Base-by-base conservation (phyloP, 2,113 vertebrate genomes). In the Seriola aureovittata region DNA sequence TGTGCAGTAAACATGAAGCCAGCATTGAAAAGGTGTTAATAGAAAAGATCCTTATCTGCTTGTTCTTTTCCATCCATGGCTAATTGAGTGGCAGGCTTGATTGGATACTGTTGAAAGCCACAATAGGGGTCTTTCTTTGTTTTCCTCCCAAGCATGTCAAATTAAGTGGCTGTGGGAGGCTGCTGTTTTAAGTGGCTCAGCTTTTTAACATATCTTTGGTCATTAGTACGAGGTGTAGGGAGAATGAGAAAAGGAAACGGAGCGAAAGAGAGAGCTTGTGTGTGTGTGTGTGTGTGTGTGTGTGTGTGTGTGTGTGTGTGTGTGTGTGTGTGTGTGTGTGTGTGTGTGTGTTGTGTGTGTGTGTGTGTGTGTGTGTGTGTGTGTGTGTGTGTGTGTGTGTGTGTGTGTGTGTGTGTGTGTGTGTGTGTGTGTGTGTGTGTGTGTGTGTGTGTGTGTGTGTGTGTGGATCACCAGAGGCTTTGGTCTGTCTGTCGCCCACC, bases 61-160 rank as follows among this genome's bases (percentile, higher is more conserved):
- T 58, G 48, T 60, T 76, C 71, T 77, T 54, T 70, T 70, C 75
- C 58, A 8, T 66, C 62, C 62, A 50, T 81, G 68, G 88, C 74
- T 91, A 92, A 93, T 87, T 91, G 81, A 90, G 87, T 87, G 87
- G 69, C 79, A 82, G 84, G 75, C 88, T 72, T 91, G 89, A 92
- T 92, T 92, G 91, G 90, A 88, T 63, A 65, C 83, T 79, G 89
- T 88, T 92, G 80, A 89, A 90, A 88, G 85, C 25, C 87, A 90
- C 88, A 93, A 90, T 89, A 77, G 85, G 84, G 87, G 73, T 79
- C 81, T 88, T 71, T 86, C 87, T 92, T 91, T 92, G 87, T 89
- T 92, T 93, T 89, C 81, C 77, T 86, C 80, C 42, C 70, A 88
- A 89, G 88, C 91, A 85, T 92, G 91, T 90, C 85, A 89, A 91